These are phyloP conservation scores for Tipula vernalis DNA, from an alignment of 2,888 invertebrate species.

Conservation along the genomic window DNA sequence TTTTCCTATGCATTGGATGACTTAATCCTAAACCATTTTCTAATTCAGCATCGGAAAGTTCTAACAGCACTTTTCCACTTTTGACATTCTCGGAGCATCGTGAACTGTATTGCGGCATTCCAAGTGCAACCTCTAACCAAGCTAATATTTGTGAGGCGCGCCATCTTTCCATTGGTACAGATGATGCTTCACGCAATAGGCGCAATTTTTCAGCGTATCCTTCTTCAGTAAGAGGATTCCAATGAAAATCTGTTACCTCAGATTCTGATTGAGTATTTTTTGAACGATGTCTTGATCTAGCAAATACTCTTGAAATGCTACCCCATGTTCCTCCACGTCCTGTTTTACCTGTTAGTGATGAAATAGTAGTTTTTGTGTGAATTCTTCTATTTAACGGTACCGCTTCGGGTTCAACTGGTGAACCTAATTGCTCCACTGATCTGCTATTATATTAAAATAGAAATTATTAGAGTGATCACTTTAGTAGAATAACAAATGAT, in stretches of 20 bases:
- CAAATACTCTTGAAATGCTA: conserved; percentile 81
- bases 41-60: conserved; percentile 81
- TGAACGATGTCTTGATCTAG: conserved; percentile 71
- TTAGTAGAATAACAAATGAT: neutral
- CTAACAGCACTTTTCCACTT: conserved; percentile 88
- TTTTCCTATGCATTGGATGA: conserved; percentile 88
- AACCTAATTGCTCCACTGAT: conserved; percentile 63
- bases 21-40: conserved; percentile 83
- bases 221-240: conserved; percentile 35
- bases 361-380: conserved; percentile 30
- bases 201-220: conserved; percentile 34
- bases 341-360: conserved; percentile 35
- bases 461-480: neutral
- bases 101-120: conserved; percentile 87
- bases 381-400: conserved; percentile 39
- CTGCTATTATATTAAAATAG: conserved; percentile 21
- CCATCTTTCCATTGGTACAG: conserved; percentile 81
- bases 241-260: conserved; percentile 36
- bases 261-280: conserved; percentile 56
- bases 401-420: conserved; percentile 59
- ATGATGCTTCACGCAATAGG: conserved; percentile 64
- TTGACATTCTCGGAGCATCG: conserved; percentile 88
- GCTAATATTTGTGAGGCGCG: conserved; percentile 85
- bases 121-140: conserved; percentile 87
- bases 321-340: conserved; percentile 76